Evolutionary conservation across 2,888 invertebrate genomes (phyloP), one percentile per base, ranked within the genome.

Genomic region (Cephus pulcher): DNA sequence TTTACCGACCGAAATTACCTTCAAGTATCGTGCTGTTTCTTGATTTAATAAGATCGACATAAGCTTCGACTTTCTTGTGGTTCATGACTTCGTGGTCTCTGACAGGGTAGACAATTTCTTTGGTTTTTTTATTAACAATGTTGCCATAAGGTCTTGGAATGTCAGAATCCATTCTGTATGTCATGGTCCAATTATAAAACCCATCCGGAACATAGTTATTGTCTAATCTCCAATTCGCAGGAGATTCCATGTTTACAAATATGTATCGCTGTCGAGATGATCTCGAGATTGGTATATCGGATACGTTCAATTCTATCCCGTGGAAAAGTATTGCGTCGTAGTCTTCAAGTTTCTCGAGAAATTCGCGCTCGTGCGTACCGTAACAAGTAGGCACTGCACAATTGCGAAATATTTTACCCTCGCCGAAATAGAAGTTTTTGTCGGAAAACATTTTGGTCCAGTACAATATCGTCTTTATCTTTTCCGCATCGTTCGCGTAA

Each of bases 121-220:
- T 56, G 1, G 9, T 56, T 56, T 56, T 56, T 23, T 86, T 79
- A 71, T 92, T 91, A 68, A 85, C 33, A 11, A 92, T 77, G 23
- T 82, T 82, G 33, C 87, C 89, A 79, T 93, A 92, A 32, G 91
- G 84, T 90, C 91, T 90, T 1, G 89, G 75, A 37, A 92, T 88
- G 83, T 93, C 93, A 75, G 93, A 93, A 80, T 91, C 92, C 78
- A 91, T 79, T 73, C 93, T 89, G 84, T 93, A 93, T 0, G 92
- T 92, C 92, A 93, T 93, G 1, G 93, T 93, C 82, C 92, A 89
- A 84, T 93, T 93, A 81, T 92, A 94, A 77, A 94, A 93, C 12
- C 88, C 80, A 35, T 84, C 81, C 12, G 80, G 81, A 12, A 83
- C 80, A 34, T 68, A 69, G n/a, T 35, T 15, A 35, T 23, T 12